Evolutionary conservation across 2,888 invertebrate genomes (phyloP), one percentile per base, ranked within the genome.

Genomic region (Cataglyphis rosenhaueri): DNA sequence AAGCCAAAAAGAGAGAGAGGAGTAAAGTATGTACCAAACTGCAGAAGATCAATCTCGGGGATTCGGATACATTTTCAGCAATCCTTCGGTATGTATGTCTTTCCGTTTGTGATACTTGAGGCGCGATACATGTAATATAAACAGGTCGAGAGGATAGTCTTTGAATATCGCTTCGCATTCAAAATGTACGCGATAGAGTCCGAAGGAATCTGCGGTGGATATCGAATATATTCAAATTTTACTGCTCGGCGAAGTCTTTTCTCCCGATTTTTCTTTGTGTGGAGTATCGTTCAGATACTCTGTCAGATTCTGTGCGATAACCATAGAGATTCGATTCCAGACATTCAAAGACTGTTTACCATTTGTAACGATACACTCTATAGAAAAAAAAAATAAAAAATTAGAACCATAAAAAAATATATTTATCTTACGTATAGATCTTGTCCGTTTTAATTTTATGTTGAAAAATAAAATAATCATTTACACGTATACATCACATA

Each of bases 171-270:
- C 59, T 35, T 59, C 35, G 35, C 44, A 79, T 79, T 71, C 44
- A 71, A 55, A 25, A 71, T 71, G 21, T 71, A 59, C 15, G 15
- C 41, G 38, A 18, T 12, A 18, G 32, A 71, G 59, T 71, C 59
- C 12, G 35, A 78, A 32, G 32, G 57, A 44, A 70, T 70, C 71
- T 21, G 44, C 70, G 32, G 44, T 76, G 18, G 38, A 35, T 78
- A 71, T 41, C 44, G 71, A 35, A 48, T 79, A 21, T 78, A 79
- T 79, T 79, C 70, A 79, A 79, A 79, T 71, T 79, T 79, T 79
- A 79, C 44, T 71, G 12, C 59, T 79, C n/a, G 71, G 18, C 59
- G 59, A 78, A 70, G 25, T 70, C 38, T 12, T 59, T 32, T 32
- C n/a, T 29, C 48, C 59, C 32, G 59, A 59, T 59, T 59, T 48